Percentiles rank a stretch among this genome's conserved stretches.
Conservation (phyloP, 2,113 vertebrate genomes). For the Triplophysa siluroides region DNA sequence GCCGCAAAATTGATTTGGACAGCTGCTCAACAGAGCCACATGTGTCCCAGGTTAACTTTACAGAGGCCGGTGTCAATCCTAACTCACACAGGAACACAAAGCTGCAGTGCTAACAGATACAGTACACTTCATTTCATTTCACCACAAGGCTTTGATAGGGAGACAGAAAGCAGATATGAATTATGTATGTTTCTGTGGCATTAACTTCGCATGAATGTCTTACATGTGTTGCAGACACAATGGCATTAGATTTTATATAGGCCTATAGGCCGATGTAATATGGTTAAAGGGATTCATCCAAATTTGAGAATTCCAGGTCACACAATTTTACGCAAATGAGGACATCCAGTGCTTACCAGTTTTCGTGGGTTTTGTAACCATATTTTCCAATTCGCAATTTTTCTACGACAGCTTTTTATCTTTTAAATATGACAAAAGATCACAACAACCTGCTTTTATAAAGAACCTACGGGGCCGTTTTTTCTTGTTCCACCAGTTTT, state of each 20-base stretch:
- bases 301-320: too few relatives aligned
- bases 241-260: neutral
- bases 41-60: slow-evolving; percentile 42
- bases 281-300: neutral
- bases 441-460: too few relatives aligned
- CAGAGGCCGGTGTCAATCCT: slow-evolving; percentile 32
- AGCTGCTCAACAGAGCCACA: slow-evolving; percentile 41
- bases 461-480: too few relatives aligned
- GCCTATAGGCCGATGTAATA: neutral
- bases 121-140: slow-evolving; percentile 6
- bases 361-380: too few relatives aligned
- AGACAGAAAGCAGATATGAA: slow-evolving; percentile 11
- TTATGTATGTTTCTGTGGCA: slow-evolving; percentile 23
- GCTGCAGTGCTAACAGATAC: slow-evolving; percentile 22
- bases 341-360: too few relatives aligned
- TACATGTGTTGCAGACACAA: slow-evolving; percentile 9
- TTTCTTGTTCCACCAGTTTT: too few relatives aligned
- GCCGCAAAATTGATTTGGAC: slow-evolving; percentile 48
- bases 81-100: slow-evolving; percentile 12
- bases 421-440: too few relatives aligned
- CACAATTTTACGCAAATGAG: too few relatives aligned
- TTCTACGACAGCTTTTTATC: too few relatives aligned
- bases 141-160: neutral
- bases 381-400: too few relatives aligned
- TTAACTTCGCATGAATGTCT: slow-evolving; percentile 14